Conservation (phyloP, 2,888 invertebrate genomes). For the Eupeodes latifasciatus region DNA sequence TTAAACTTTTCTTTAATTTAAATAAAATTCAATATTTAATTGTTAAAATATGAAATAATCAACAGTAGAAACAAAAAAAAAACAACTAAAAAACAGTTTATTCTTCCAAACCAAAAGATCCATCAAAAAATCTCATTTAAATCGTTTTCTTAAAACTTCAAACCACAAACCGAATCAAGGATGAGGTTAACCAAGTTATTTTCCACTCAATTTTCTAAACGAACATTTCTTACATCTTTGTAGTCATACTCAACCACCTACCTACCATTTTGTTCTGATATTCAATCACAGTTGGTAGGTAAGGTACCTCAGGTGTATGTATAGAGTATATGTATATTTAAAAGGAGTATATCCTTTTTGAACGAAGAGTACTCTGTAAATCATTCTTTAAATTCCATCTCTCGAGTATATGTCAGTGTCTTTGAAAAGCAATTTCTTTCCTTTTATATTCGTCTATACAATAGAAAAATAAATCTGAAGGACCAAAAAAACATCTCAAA, state of each 20-base stretch:
- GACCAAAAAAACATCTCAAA: background rate
- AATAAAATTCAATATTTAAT: too few species aligned
- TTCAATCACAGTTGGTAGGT: background rate
- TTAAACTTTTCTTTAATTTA: too few species aligned
- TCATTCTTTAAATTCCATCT: constrained; percentile 16
- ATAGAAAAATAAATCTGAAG: background rate
- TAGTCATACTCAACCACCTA: background rate
- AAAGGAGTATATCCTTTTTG: background rate
- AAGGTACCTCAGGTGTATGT: background rate
- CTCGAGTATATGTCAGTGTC: background rate
- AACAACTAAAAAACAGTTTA: background rate
- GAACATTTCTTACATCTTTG: background rate
- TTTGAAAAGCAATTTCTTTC: constrained; percentile 28
- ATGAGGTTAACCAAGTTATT: constrained; percentile 18
- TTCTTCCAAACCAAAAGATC: background rate
- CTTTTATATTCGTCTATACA: background rate
- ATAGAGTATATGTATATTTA: background rate
- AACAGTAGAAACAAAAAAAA: too few species aligned
- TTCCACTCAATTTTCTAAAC: constrained; percentile 3
- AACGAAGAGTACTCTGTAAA: constrained; percentile 1
- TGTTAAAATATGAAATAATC: too few species aligned
- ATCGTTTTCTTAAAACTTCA: background rate
- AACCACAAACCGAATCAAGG: background rate
- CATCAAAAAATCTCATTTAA: constrained; percentile 2
- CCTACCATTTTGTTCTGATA: background rate